phyloP scores from a whole-genome alignment of 2,113 vertebrate genomes.

The Microcebus ravelobensis region DNA sequence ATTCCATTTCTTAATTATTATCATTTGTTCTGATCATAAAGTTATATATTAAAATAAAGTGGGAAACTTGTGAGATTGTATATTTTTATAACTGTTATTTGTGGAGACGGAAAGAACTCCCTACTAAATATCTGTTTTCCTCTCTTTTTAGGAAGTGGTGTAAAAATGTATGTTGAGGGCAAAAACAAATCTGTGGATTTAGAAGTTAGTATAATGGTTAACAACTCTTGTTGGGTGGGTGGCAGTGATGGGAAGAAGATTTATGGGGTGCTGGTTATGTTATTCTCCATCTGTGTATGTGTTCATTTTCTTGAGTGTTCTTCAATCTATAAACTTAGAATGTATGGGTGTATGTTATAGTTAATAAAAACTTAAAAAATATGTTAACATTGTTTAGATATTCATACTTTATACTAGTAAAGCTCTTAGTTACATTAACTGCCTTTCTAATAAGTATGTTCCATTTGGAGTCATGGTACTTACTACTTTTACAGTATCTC shows the following conservation, averaged over 20 bases:
- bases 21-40: constrained; percentile 22
- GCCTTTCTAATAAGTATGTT: background rate
- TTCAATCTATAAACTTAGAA: background rate
- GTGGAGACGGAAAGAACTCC: background rate
- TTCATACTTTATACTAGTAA: background rate
- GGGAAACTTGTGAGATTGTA: background rate
- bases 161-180: background rate
- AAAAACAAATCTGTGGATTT: background rate
- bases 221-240: background rate
- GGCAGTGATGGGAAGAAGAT: background rate
- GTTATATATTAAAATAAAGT: background rate
- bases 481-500: background rate
- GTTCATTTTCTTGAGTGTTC: background rate
- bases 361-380: constrained; percentile 33
- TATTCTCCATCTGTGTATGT: background rate
- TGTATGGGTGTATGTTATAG: background rate
- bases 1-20: background rate
- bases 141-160: background rate
- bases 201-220: constrained; percentile 20
- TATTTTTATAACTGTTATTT: constrained; percentile 9
- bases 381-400: background rate
- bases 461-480: background rate
- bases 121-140: background rate
- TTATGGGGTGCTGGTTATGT: background rate
- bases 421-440: background rate